Percentiles rank a stretch among this genome's conserved stretches.
These are phyloP conservation scores for Eupithecia dodoneata DNA, from an alignment of 2,888 invertebrate species.

Conservation along the genomic window DNA sequence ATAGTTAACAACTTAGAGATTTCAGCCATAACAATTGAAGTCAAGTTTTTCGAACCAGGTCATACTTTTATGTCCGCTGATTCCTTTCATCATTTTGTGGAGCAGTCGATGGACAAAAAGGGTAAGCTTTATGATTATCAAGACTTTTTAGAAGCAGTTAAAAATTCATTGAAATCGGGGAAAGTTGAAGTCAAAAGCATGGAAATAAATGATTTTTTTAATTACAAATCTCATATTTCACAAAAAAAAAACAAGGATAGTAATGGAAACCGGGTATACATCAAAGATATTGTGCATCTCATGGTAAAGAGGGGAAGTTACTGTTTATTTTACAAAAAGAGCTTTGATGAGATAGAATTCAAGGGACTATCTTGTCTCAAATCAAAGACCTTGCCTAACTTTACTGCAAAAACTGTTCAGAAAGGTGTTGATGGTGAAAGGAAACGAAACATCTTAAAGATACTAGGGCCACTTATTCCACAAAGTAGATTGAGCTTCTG, in stretches of 20 bases:
- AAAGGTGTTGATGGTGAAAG: too few species aligned
- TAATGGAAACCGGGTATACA: too few species aligned
- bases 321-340: too few species aligned
- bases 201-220: constrained; percentile 35
- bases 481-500: constrained; percentile 36
- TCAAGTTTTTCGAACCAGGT: constrained; percentile 14
- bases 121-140: constrained; percentile 8
- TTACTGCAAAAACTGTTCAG: too few species aligned
- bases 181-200: constrained; percentile 35
- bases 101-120: constrained; percentile 8
- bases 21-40: neutral
- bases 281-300: too few species aligned
- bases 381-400: too few species aligned
- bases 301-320: too few species aligned
- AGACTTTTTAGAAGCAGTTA: constrained; percentile 8
- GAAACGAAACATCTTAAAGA: constrained; percentile 30
- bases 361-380: too few species aligned
- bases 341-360: too few species aligned
- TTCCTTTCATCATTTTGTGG: constrained; percentile 1
- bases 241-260: constrained; percentile 2
- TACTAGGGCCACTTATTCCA: constrained; percentile 36
- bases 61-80: constrained; percentile 18
- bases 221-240: constrained; percentile 33
- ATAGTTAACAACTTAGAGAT: constrained; percentile 4
- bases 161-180: constrained; percentile 29